Evolutionary conservation across 2,888 invertebrate genomes (phyloP), one percentile per base, ranked within the genome.

Genomic region (Mallateleia sp.): DNA sequence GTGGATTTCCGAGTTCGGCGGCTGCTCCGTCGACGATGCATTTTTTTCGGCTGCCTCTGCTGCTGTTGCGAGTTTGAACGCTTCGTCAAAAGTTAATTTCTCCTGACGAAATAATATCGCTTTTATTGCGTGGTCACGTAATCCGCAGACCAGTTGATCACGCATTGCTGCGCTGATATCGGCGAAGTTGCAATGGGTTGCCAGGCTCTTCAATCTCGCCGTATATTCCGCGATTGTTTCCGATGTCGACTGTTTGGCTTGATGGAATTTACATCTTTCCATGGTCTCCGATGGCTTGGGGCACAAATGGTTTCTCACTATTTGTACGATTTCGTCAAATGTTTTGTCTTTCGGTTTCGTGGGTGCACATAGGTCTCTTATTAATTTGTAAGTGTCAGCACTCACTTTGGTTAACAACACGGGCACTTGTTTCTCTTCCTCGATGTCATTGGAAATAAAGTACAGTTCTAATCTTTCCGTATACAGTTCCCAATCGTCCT

Each of bases 161-260:
- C 38, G 38, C 24, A 69, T 14, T 11, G 69, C 54, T 2, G 54
- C 4, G 1, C 6, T 20, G 11, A 38, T 2, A 38, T 60, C 60
- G 20, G 38, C 18, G 22, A 34, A 60, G 18, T 50, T 67, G 18
- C 47, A 67, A 32, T 67, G 8, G 1, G 20, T 32, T 8, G 67
- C 50, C 50, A 34, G 5, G 24, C 34, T 54, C 54, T 54, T 74
- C 34, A 96, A 84, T 93, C 96, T 95, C 2, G 82, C 82, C 32
- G 56, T 25, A 22, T 75, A 82, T 20, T 82, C 82, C 4, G 67
- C 54, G 0, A 77, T 18, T n/a, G 38, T n/a, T 28, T 77, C 77
- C 14, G 62, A 54, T n/a, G 34, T 25, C 4, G 8, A 15, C 32
- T 77, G 64, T 11, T 56, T 9, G 24, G 54, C 54, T 22, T 54